Base-by-base conservation (phyloP, 1,140 invertebrate species). In the Lordiphosa mommai region DNA sequence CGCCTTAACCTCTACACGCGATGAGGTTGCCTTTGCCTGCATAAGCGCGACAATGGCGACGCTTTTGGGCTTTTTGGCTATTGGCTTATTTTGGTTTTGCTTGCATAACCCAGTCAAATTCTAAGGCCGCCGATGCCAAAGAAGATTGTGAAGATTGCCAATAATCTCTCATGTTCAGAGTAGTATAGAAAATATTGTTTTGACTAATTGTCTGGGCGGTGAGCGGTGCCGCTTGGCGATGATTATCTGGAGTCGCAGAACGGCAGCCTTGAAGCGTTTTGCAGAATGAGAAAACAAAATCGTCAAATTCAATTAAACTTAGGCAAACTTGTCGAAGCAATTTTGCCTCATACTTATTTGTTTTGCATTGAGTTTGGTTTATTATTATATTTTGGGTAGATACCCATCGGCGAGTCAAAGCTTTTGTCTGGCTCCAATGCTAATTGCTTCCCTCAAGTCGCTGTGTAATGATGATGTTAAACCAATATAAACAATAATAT, bases 301-400 rank as follows among this genome's bases (percentile, higher is more conserved):
- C 76, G 71, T 76, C 71, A 72, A 84, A 85, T 84, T 84, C 77
- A 84, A 84, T 84, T 84, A 84, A 84, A 84, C 61, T 84, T 84
- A 84, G 84, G 23, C n/a, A 84, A 72, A 77, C 77, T 72, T 72
- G 68, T 69, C 72, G 77, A 72, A 84, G 66, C 79, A 84, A 84
- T 84, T 84, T 27, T 82, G 63, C 44, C 53, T 46, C 43, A 61
- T 48, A 51, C 46, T 34, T 84, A 72, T 84, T 84, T 84, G 72
- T 58, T 84, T 84, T 84, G 79, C 77, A 84, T 84, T 84, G 77
- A 77, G 68, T 48, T 58, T 56, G 79, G 77, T 77, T 84, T 82
- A 82, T 80, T 70, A 69, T 55, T 57, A 37, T 53, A 16, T 34
- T 16, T 23, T 49, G 23, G 38, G 50, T 50, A 34, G 17, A 65